phyloP scores from a whole-genome alignment of 2,113 vertebrate species.

The Hystrix cristata region DNA sequence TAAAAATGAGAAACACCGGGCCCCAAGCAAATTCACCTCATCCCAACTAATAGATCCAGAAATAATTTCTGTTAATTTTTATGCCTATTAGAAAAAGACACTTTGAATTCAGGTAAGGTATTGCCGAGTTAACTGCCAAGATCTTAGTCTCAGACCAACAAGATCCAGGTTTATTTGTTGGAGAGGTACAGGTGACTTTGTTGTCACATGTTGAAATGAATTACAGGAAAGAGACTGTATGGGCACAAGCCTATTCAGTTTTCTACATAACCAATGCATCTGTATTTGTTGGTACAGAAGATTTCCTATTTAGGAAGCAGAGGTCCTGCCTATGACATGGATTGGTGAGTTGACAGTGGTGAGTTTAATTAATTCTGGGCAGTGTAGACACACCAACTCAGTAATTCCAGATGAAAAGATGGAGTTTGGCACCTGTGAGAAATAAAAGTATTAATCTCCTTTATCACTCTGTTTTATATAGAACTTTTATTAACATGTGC shows the following conservation, averaged over 20 bases:
- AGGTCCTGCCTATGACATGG: not conserved
- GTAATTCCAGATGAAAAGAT: slow-evolving; percentile 73
- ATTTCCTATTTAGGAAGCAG: not conserved
- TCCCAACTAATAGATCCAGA: slow-evolving; percentile 24
- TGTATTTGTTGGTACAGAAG: not conserved
- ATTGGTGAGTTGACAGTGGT: slow-evolving; percentile 1
- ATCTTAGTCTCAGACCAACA: slow-evolving; percentile 46
- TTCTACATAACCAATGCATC: not conserved
- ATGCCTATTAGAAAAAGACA: slow-evolving; percentile 36
- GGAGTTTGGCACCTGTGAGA: slow-evolving; percentile 69
- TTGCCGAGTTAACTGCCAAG: not conserved
- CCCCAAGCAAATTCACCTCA: not conserved
- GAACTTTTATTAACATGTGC: slow-evolving; percentile 81
- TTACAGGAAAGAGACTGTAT: not conserved
- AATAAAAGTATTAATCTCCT: slow-evolving; percentile 80
- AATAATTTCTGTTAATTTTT: slow-evolving; percentile 20
- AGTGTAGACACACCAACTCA: slow-evolving; percentile 69
- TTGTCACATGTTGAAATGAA: not conserved
- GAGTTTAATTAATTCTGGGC: slow-evolving; percentile 75
- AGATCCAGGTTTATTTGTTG: slow-evolving; percentile 49
- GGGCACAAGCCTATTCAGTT: not conserved
- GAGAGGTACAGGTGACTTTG: not conserved
- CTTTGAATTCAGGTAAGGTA: slow-evolving; percentile 61
- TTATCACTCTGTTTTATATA: slow-evolving; percentile 74
- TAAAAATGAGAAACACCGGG: not conserved